Evolutionary conservation across 2,113 vertebrate genomes (phyloP).

Genomic region (Haemorhous mexicanus): DNA sequence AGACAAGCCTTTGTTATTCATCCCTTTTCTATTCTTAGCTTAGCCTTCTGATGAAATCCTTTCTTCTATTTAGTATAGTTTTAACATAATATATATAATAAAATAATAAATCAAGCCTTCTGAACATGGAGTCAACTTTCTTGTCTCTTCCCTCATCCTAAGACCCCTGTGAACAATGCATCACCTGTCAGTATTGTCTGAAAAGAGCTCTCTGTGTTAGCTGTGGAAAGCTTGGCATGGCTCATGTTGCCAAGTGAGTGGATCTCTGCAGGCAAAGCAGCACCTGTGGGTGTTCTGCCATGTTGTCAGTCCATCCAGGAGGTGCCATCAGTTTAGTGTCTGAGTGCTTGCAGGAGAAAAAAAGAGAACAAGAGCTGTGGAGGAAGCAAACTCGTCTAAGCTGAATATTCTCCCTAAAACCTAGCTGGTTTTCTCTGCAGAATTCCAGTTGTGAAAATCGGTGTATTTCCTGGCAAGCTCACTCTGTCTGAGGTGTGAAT

Average conservation of each 20-base stretch:
- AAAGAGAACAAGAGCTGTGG: not conserved
- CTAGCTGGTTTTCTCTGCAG: not conserved
- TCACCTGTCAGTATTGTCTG: not conserved
- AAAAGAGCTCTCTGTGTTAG: not conserved
- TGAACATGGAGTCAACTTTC: too few relatives aligned
- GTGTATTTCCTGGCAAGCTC: not conserved
- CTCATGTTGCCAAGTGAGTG: accelerated
- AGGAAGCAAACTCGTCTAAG: not conserved
- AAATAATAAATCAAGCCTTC: too few relatives aligned
- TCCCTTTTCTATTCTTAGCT: too few relatives aligned
- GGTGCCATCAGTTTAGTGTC: not conserved
- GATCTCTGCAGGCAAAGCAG: not conserved
- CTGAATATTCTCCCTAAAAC: not conserved
- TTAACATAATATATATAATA: too few relatives aligned
- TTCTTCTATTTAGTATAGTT: too few relatives aligned
- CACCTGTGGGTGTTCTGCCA: not conserved
- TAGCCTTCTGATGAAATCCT: too few relatives aligned
- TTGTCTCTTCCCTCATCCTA: too few relatives aligned
- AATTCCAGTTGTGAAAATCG: not conserved
- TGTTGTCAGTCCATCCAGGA: not conserved
- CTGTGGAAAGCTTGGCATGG: accelerated
- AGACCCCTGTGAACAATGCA: too few relatives aligned
- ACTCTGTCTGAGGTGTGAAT: not conserved
- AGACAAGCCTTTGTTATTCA: too few relatives aligned
- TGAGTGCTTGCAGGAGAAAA: not conserved